phyloP scores from a whole-genome alignment of 2,797 vertebrate genomes.

The Antrozous pallidus region DNA sequence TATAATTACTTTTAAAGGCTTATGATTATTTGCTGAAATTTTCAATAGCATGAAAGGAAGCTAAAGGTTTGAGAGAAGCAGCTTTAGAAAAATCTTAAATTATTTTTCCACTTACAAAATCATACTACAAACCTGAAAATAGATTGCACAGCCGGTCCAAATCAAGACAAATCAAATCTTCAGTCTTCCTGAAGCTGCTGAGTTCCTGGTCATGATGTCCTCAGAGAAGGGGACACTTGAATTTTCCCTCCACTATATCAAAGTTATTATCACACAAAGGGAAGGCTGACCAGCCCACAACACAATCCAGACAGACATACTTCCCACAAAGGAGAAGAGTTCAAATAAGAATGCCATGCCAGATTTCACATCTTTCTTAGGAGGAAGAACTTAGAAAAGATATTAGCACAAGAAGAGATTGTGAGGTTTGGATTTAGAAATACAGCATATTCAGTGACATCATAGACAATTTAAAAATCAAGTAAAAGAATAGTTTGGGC shows the following conservation, averaged over 20 bases:
- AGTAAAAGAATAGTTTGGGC: background rate
- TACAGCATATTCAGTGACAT: background rate
- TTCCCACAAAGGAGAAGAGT: constrained; percentile 84
- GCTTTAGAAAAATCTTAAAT: background rate
- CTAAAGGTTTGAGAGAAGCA: background rate
- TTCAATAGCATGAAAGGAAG: background rate
- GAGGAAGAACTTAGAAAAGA: constrained; percentile 85
- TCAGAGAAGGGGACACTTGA: constrained; percentile 90
- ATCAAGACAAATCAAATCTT: constrained; percentile 89
- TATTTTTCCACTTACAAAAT: background rate
- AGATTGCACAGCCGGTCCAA: constrained; percentile 96
- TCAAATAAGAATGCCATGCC: constrained; percentile 90
- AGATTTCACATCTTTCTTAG: constrained; percentile 82
- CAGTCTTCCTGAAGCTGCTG: constrained; percentile 89
- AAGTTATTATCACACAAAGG: constrained; percentile 87
- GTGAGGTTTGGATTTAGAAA: background rate
- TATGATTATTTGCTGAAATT: background rate
- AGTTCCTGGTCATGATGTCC: constrained; percentile 85
- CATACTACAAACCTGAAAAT: constrained; percentile 90
- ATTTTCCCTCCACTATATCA: constrained; percentile 88
- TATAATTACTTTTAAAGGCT: background rate
- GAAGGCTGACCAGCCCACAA: constrained; percentile 91
- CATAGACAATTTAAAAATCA: background rate
- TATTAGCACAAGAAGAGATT: background rate
- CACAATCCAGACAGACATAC: constrained; percentile 76